Percentiles rank a stretch among this genome's conserved stretches.
Evolutionary conservation across 30 jellyfish, hydroid and myxozoan genomes (phyloP).

Genomic region (Haliclystus octoradiatus): DNA sequence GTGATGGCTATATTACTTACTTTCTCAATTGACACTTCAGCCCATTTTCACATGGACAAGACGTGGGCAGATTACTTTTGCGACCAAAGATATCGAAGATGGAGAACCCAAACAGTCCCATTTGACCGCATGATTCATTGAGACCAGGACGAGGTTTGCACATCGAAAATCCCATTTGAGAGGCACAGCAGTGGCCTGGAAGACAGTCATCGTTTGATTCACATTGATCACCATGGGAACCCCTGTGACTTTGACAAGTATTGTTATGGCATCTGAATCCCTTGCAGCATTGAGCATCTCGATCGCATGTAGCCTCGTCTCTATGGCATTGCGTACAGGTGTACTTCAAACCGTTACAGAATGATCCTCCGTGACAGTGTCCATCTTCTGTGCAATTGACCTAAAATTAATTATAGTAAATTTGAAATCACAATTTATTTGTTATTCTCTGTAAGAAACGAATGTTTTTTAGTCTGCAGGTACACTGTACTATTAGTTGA

Average conservation of each 20-base stretch:
- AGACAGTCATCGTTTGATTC: neutral
- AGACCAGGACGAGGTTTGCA: neutral
- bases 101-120: neutral
- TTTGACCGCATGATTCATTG: neutral
- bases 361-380: neutral
- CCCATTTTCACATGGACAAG: neutral
- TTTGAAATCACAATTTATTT: no score
- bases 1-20: no score
- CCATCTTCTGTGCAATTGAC: constrained; percentile 1
- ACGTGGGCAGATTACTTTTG: neutral
- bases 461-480: no score
- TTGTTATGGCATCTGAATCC: neutral
- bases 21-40: neutral
- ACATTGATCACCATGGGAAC: neutral
- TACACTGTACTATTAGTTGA: no score
- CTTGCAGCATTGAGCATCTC: neutral
- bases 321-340: neutral
- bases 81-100: neutral
- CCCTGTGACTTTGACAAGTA: neutral
- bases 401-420: neutral
- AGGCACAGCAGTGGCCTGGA: constrained; percentile 1
- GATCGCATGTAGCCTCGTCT: neutral
- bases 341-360: neutral
- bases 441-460: no score
- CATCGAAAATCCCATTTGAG: neutral